Evolutionary conservation across 2,797 vertebrate genomes (phyloP).

Genomic region (Argya squamiceps): DNA sequence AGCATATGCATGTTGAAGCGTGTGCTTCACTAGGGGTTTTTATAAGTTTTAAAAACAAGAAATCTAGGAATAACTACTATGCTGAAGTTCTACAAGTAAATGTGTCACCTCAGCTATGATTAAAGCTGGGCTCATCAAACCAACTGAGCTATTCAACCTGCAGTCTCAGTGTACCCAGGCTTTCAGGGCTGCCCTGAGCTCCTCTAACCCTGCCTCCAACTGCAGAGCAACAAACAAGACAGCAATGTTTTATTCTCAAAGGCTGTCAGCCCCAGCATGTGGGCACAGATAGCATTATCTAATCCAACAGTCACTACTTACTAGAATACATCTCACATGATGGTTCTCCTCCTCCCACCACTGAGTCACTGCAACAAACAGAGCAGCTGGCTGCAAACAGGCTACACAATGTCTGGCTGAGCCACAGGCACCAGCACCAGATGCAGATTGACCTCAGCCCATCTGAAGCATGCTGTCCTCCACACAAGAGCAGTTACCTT

Average conservation of each 20-base stretch:
- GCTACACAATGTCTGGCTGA: neutral
- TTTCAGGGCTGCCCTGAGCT: neutral
- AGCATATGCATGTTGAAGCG: neutral
- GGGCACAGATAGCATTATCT: constrained; percentile 50
- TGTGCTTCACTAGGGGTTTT: neutral
- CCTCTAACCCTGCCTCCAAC: neutral
- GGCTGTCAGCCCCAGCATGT: neutral
- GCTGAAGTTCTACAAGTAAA: neutral
- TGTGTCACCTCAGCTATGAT: neutral
- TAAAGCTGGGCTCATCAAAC: neutral
- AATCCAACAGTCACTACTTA: constrained; percentile 40
- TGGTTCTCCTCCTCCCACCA: constrained; percentile 40
- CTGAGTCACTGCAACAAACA: constrained; percentile 10
- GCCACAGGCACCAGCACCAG: neutral
- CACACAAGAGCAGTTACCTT: neutral
- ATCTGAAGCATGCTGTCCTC: neutral
- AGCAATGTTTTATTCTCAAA: neutral
- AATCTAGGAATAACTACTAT: neutral
- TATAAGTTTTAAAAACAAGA: neutral
- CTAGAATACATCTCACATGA: constrained; percentile 49
- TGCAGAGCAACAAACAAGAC: neutral
- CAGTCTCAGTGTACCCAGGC: accelerated
- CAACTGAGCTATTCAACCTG: neutral
- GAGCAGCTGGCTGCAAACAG: constrained; percentile 38
- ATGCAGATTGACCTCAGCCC: constrained; percentile 26